Evolutionary conservation across 2,888 invertebrate genomes (phyloP).

Genomic region (Tiphia femorata): DNA sequence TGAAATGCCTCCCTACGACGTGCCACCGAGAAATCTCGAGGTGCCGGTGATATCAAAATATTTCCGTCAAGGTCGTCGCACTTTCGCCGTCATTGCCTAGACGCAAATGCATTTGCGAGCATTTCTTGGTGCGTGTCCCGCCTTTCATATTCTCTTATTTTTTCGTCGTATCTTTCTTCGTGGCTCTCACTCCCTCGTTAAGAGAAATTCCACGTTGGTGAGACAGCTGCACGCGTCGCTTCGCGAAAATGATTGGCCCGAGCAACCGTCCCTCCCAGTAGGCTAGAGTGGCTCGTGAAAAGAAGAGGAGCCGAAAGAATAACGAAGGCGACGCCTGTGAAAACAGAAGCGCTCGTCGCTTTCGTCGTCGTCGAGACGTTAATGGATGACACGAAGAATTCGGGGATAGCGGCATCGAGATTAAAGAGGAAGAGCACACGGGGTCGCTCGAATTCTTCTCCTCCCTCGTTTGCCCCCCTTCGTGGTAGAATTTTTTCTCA

Average conservation of each 20-base stretch:
- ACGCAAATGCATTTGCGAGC: no score
- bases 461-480: no score
- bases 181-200: slow-evolving; percentile 30
- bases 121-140: no score
- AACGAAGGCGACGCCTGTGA: slow-evolving; percentile 28
- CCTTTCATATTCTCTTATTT: background rate
- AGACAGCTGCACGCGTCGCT: slow-evolving; percentile 14
- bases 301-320: slow-evolving; percentile 17
- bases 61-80: no score
- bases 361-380: slow-evolving; percentile 17
- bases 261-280: background rate
- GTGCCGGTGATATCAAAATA: no score
- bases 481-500: no score
- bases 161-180: background rate
- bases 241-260: slow-evolving; percentile 34
- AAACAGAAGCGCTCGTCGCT: slow-evolving; percentile 26
- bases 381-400: slow-evolving; percentile 20
- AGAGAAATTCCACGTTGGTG: no score
- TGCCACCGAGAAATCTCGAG: no score
- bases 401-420: no score
- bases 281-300: background rate
- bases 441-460: background rate
- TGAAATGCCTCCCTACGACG: no score
- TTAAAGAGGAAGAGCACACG: slow-evolving; percentile 14
- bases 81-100: no score